Conservation (phyloP, 2,888 invertebrate species). For the Carpatolechia fugitivella region DNA sequence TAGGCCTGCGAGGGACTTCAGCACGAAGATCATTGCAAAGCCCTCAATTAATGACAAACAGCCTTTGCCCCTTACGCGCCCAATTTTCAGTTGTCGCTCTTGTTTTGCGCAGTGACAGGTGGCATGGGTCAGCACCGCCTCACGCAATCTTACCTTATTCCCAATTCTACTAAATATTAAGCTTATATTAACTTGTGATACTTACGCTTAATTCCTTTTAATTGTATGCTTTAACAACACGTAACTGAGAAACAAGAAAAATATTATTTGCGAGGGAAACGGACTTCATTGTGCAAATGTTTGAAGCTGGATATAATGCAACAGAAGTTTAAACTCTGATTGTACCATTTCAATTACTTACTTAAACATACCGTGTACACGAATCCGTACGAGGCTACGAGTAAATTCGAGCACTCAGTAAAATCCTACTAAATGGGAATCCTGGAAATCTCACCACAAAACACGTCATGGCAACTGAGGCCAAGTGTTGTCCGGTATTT, state of each 20-base stretch:
- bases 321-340: slow-evolving; percentile 5
- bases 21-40: slow-evolving; percentile 71
- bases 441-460: slow-evolving; percentile 50
- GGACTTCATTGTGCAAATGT: not conserved
- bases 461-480: slow-evolving; percentile 60
- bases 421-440: slow-evolving; percentile 36
- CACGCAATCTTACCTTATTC: slow-evolving; percentile 51
- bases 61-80: slow-evolving; percentile 54
- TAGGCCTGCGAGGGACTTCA: slow-evolving; percentile 46
- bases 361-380: slow-evolving; percentile 3
- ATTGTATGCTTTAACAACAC: too few species aligned
- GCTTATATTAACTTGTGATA: too few species aligned
- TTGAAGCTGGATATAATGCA: not conserved
- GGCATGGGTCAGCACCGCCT: slow-evolving; percentile 58
- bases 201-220: too few species aligned
- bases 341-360: slow-evolving; percentile 7
- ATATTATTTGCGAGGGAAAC: not conserved
- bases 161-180: slow-evolving; percentile 30
- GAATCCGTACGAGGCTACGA: slow-evolving; percentile 7
- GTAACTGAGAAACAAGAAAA: too few species aligned
- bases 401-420: slow-evolving; percentile 40
- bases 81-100: slow-evolving; percentile 74
- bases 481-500: slow-evolving; percentile 75
- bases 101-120: slow-evolving; percentile 69
- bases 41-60: slow-evolving; percentile 76